Evolutionary conservation across 2,113 vertebrate genomes (phyloP).

Genomic region (Etia nguti): DNA sequence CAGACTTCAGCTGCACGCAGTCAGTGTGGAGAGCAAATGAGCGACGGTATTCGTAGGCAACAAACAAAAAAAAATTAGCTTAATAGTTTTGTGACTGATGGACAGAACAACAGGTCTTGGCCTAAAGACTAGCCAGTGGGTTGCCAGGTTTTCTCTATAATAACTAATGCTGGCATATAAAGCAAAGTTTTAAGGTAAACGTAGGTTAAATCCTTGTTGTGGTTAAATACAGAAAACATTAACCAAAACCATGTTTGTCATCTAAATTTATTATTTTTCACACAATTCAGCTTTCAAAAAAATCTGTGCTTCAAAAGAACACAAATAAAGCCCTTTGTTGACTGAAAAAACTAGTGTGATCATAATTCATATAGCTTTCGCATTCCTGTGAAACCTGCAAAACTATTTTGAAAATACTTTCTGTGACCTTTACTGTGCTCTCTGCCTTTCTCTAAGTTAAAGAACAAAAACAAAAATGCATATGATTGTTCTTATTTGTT

Average conservation of each 20-base stretch:
- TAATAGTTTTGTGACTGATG: neutral
- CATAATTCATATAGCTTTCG: neutral
- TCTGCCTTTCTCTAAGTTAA: neutral
- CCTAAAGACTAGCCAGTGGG: neutral
- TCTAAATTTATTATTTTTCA: neutral
- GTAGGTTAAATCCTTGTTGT: neutral
- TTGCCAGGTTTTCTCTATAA: neutral
- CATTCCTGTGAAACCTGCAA: neutral
- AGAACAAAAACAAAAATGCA: neutral
- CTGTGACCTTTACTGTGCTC: neutral
- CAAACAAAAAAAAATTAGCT: neutral
- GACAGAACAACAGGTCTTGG: neutral
- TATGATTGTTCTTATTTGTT: neutral
- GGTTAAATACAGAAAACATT: neutral
- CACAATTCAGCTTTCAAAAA: neutral
- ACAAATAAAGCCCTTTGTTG: neutral
- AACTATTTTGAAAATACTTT: neutral
- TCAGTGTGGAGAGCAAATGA: neutral
- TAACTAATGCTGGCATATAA: neutral
- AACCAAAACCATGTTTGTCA: neutral
- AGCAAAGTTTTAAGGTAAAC: neutral
- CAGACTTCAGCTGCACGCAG: neutral
- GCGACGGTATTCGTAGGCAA: neutral
- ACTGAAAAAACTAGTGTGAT: neutral
- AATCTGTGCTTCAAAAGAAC: neutral